Evolutionary conservation across 2,797 vertebrate genomes (phyloP), one percentile per base, ranked within the genome.

Genomic region (Enteromius fasciolatus): DNA sequence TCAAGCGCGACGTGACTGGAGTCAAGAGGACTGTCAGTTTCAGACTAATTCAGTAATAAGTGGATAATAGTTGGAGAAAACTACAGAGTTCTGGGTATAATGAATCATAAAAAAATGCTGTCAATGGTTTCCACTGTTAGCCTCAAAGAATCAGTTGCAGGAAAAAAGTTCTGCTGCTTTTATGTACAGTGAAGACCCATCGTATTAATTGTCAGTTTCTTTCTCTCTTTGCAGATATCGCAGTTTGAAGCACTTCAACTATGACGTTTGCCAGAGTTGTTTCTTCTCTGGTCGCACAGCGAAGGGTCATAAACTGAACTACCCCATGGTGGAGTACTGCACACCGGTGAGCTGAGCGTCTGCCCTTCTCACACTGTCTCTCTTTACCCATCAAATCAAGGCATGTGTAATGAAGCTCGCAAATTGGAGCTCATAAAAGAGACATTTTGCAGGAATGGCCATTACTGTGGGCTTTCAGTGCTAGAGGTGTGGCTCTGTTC

Each of bases 261-360:
- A 99, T 73, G 98, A 99, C 1, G 96, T 99, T 87, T 99, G 98
- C 91, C 98, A 99, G 92, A 99, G 96, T 88, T 99, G 98, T 91
- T 99, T 99, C 93, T 99, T 99, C 87, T 99, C 97, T 36, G 98
- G 98, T 78, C 97, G 98, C 81, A 99, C 97, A 12, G 97, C 98
- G 82, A 99, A 99, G 89, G 98, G 98, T 33, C 98, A 99, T 92
- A 99, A 99, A 89, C 92, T 99, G 80, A 97, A 98, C 93, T 98
- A 99, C 89, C 98, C 98, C 64, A 99, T 99, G 97, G 98, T 99
- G 93, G 98, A 99, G 86, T 99, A 99, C 86, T 99, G 98, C 88
- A 98, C 97, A 88, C 98, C 97, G 84, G 98, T 99, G 87, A 98
- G 97, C 93, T 54, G 14, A 79, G 44, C 18, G 7, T 14, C 9